Evolutionary conservation across 2,797 vertebrate genomes (phyloP).

Genomic region (Acrocephalus scirpaceus): DNA sequence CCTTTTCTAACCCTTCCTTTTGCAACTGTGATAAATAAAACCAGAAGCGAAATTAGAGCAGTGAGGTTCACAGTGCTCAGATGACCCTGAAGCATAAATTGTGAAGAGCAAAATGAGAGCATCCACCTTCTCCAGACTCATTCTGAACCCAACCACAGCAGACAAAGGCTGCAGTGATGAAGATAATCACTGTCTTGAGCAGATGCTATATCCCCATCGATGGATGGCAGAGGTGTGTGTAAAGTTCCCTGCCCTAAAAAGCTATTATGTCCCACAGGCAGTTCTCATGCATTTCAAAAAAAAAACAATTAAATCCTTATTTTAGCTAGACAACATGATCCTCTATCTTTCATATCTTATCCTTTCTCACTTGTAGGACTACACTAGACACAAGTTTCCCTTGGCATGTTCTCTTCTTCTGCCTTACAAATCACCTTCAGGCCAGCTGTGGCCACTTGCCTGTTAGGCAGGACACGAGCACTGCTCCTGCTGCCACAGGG

Average conservation of each 20-base stretch:
- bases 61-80: neutral
- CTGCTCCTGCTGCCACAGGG: neutral
- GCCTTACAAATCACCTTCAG: neutral
- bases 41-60: neutral
- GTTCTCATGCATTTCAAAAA: neutral
- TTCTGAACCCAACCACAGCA: neutral
- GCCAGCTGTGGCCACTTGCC: neutral
- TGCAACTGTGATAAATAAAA: neutral
- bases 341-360: neutral
- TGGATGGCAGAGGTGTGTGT: neutral
- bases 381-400: neutral
- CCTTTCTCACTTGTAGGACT: neutral
- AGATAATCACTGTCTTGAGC: neutral
- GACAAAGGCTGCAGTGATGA: neutral
- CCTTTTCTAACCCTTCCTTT: neutral
- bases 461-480: fast-evolving
- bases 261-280: neutral
- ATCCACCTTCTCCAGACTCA: neutral
- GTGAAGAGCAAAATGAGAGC: neutral
- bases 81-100: neutral
- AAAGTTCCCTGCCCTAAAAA: neutral
- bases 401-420: neutral
- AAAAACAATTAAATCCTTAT: neutral
- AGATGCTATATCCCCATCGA: neutral
- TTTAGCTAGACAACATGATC: neutral